Percentiles rank a stretch among this genome's conserved stretches.
These are phyloP conservation scores for Trachymyrmex cornetzi DNA, from an alignment of 1,140 invertebrate species.

Conservation along the genomic window DNA sequence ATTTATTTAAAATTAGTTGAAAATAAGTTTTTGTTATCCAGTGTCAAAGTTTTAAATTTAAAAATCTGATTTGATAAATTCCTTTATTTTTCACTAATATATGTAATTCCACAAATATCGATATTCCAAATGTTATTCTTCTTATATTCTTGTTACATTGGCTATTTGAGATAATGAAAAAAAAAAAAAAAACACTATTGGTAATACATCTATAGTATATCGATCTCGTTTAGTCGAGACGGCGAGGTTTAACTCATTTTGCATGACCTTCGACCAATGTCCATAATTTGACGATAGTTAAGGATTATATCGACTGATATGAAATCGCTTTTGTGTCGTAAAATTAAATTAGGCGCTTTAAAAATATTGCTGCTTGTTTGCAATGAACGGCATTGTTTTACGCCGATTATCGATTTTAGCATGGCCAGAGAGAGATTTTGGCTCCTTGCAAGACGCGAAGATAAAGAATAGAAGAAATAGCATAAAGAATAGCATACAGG, in stretches of 20 bases:
- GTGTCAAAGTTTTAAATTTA: no score
- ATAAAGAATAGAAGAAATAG: slow-evolving; percentile 25
- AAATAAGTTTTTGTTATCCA: no score
- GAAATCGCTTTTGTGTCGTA: slow-evolving; percentile 32
- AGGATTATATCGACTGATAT: slow-evolving; percentile 36
- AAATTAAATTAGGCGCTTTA: slow-evolving; percentile 57
- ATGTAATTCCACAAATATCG: background rate
- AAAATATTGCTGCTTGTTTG: slow-evolving; percentile 46
- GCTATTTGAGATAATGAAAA: background rate
- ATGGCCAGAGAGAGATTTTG: slow-evolving; percentile 25
- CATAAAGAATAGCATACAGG: background rate
- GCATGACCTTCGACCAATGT: slow-evolving; percentile 62
- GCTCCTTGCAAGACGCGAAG: slow-evolving; percentile 15
- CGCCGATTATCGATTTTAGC: slow-evolving; percentile 54
- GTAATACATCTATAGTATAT: slow-evolving; percentile 38
- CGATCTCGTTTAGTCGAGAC: slow-evolving; percentile 39
- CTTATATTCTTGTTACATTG: background rate
- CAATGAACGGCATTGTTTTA: slow-evolving; percentile 51
- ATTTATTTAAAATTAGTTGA: background rate
- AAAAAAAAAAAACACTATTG: background rate
- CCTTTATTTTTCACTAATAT: no score
- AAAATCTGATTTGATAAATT: no score
- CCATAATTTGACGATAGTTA: slow-evolving; percentile 42
- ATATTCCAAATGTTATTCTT: background rate
- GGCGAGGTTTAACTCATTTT: slow-evolving; percentile 42